Evolutionary conservation across 2,888 invertebrate species (phyloP), one percentile per base, ranked within the genome.

Genomic region (Asteroscopus sphinx): DNA sequence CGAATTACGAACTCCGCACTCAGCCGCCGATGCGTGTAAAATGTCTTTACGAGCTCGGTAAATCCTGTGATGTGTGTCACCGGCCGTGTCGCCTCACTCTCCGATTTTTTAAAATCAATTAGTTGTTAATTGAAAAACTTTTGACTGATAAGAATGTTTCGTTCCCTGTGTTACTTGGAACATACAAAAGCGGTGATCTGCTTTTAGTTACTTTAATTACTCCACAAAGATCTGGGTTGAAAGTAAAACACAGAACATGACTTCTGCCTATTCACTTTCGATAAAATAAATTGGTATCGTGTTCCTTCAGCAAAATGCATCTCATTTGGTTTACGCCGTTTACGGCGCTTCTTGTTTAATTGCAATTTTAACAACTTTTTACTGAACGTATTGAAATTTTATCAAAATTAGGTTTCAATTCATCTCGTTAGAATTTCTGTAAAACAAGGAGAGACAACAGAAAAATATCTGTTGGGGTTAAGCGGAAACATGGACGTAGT

Each of bases 71-170:
- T 82, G 81, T 85, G 81, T 79, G 78, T 80, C 82, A 81, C 77
- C 71, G 80, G 67, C 65, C 62, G 77, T 64, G 61, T 67, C 69
- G 66, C 62, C 61, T 57, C 66, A 52, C 56, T 63, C 48, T 40
- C 60, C 73, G 70, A 78, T 77, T 86, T 88, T 87, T 87, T 86
- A 4, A n/a, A 89, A 90, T 91, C 88, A 90, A 89, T 88, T 89
- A 89, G 88, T 90, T 88, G 87, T 83, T 90, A 89, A 91, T 90
- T 90, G 86, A 85, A 87, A 90, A 91, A 91, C 84, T 92, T 92
- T 81, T 61, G 69, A 81, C 80, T 73, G 65, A 70, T 73, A 75
- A 76, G 74, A 79, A 47, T 46, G 51, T 64, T 42, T 30, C 77
- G 76, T 83, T 81, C 72, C 21, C 6, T 6, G 1, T 75, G 68